Evolutionary conservation across 2,113 vertebrate species (phyloP), one percentile per base, ranked within the genome.

Genomic region (Zapus hudsonius): DNA sequence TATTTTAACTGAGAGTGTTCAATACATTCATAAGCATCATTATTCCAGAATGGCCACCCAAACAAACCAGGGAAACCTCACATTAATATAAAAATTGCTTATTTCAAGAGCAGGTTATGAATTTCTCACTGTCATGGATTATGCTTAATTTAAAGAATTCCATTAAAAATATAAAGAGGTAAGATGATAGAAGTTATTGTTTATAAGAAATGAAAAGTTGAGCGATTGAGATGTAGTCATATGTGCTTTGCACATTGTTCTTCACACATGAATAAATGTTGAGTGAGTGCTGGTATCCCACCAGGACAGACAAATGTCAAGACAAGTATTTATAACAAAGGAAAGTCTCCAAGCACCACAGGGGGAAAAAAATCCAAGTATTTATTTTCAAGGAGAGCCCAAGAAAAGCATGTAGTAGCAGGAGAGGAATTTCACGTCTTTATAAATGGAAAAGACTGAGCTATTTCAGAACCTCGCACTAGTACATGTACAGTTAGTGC

Each of bases 121-220:
- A 70, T 94, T 20, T 84, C 19, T n/a, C 79, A 7, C 20, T n/a
- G 23, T 52, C 64, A 81, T 84, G 9, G 11, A 78, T n/a, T 57
- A n/a, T 67, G 22, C 3, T 57, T 36, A 73, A 38, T 95, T 87
- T 87, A 78, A 92, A 88, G 66, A 61, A 59, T 42, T 90, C 38
- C 27, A 33, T 12, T 93, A 36, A 95, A 93, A 76, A 66, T 55
- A 9, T 61, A 33, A 94, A 44, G 38, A 76, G 11, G 13, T 55
- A 1, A 84, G 20, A 44, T 31, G 9, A 12, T 29, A 67, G 70
- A 83, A 89, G 94, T 33, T 84, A 69, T 36, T 27, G 67, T 63
- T 59, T 42, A 84, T 33, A 94, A 84, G 42, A 89, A 90, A 47
- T 23, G 3, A 2, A 25, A 79, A 93, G 5, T 69, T 81, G 38